phyloP scores from a whole-genome alignment of 1,140 invertebrate genomes.

The Procambarus clarkii region DNA sequence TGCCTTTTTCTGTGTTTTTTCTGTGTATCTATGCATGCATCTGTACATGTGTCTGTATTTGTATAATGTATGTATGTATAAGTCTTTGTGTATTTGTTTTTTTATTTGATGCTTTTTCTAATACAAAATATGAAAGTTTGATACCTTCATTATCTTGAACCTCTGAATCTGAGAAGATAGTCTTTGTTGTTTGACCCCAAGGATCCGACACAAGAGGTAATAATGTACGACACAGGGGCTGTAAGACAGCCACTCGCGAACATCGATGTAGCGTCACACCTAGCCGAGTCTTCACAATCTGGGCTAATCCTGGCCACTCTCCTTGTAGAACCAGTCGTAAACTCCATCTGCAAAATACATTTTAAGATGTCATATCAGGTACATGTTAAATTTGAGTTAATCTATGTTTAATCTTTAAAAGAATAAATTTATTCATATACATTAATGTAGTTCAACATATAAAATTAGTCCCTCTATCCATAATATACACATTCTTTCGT shows the following conservation, averaged over 20 bases:
- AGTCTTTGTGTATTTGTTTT: too few species aligned
- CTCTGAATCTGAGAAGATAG: constrained; percentile 75
- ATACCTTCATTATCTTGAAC: constrained; percentile 71
- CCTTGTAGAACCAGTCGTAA: constrained; percentile 79
- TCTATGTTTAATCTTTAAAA: too few species aligned
- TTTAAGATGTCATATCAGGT: neutral
- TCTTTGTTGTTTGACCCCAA: constrained; percentile 77
- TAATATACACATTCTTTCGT: too few species aligned
- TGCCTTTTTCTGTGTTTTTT: too few species aligned
- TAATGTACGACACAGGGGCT: constrained; percentile 76
- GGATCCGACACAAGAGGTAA: constrained; percentile 78
- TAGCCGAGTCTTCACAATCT: constrained; percentile 78
- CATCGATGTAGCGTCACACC: constrained; percentile 78
- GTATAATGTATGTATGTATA: too few species aligned
- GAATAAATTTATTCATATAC: too few species aligned
- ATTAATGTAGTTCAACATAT: too few species aligned
- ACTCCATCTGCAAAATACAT: constrained; percentile 76
- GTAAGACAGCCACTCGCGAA: constrained; percentile 74
- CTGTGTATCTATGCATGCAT: too few species aligned
- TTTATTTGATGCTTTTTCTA: too few species aligned
- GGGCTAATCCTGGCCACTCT: constrained; percentile 78
- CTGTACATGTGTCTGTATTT: too few species aligned
- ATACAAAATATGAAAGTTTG: neutral
- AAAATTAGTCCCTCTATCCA: too few species aligned
- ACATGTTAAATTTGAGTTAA: too few species aligned